Evolutionary conservation across 1,140 invertebrate species (phyloP), one percentile per base, ranked within the genome.

Genomic region (Drosophila willistoni): DNA sequence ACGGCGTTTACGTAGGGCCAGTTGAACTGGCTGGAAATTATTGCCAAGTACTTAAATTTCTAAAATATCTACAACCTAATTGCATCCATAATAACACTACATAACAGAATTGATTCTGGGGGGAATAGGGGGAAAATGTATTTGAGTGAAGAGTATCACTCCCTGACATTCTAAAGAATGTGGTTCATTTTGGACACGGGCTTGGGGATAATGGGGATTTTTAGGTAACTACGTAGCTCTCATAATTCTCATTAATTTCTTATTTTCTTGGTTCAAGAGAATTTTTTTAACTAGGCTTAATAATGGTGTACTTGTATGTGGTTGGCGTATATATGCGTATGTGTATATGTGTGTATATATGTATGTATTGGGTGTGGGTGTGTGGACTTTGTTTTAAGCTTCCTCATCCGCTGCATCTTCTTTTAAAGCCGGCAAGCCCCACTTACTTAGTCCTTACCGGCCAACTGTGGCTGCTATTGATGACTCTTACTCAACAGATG

Each of bases 401-500:
- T 29, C 36, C 42, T 62, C 12, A 12, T 39, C 39, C 47, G 12
- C 29, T 47, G 19, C 29, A 6, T 68, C 33, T 55, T 54, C 51
- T 57, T 34, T 34, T 33, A 29, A 29, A 29, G 70, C 71, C 71
- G 70, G 70, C 71, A 73, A 73, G 73, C 47, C 41, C 34, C 36
- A 13, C 12, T 3, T 63, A 17, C 12, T 14, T 34, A 42, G 75
- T 63, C 87, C 56, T 79, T 75, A 76, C 74, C 73, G 79, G 68
- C 80, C 44, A 67, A 80, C 82, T 84, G 77, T 91, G 90, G 90
- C 84, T 91, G 90, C 90, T 91, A 96, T 94, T 97, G 96, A 93
- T 98, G 97, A 92, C 96, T 97, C 92, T 98, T 97, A 93, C 97
- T 98, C 69, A 98, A 93, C 90, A 98, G 94, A 95, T 99, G 98